These are phyloP conservation scores for Rhabdomys dilectus DNA, from an alignment of 2,113 vertebrate genomes.

Conservation along the genomic window DNA sequence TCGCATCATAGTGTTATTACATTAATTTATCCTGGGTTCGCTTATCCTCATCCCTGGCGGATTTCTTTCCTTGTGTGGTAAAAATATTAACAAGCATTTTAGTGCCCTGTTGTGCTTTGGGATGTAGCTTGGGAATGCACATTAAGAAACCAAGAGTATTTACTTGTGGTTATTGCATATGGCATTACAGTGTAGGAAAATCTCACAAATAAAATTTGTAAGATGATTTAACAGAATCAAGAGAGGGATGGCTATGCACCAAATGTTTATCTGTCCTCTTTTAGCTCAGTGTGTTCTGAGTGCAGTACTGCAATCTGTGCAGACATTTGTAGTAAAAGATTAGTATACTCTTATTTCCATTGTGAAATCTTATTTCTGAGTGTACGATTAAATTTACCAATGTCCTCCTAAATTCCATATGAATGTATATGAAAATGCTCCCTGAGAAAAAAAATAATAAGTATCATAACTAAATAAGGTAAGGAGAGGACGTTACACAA, in stretches of 20 bases:
- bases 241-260: neutral
- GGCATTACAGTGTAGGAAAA: neutral
- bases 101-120: neutral
- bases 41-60: neutral
- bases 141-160: conserved; percentile 16
- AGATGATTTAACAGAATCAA: conserved; percentile 33
- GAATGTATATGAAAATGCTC: conserved; percentile 1
- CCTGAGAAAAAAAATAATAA: neutral
- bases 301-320: neutral
- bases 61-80: neutral
- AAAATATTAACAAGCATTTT: neutral
- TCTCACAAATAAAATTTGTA: conserved; percentile 36
- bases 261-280: conserved; percentile 48
- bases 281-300: neutral
- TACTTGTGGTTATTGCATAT: neutral
- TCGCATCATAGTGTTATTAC: neutral
- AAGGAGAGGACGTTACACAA: neutral
- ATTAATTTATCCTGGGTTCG: neutral
- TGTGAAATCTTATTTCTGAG: conserved; percentile 46
- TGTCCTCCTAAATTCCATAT: neutral
- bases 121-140: neutral
- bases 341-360: conserved; percentile 35
- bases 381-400: neutral
- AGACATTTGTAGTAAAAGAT: neutral
- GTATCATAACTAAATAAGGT: neutral